These are phyloP conservation scores for Malurus splendens DNA, from an alignment of 2,797 vertebrate species.

Conservation along the genomic window DNA sequence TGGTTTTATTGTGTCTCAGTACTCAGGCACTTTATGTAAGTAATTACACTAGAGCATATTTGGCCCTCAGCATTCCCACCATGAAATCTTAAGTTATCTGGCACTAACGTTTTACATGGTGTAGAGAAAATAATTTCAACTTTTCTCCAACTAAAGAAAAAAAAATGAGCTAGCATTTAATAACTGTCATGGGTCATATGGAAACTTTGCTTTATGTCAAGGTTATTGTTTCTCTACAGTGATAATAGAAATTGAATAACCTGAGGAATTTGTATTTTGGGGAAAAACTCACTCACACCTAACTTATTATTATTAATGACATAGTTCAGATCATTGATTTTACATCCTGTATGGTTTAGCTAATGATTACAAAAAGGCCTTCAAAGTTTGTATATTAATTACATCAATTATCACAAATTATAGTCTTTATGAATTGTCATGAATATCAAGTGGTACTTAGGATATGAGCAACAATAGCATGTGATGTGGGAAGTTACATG, in stretches of 20 bases:
- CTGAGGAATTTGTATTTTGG: neutral
- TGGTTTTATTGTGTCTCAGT: neutral
- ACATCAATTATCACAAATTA: slow-evolving; percentile 39
- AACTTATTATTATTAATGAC: slow-evolving; percentile 51
- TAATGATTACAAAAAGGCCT: slow-evolving; percentile 55
- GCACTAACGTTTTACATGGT: neutral
- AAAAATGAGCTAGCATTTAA: neutral
- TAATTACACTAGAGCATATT: neutral
- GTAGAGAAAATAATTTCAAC: neutral
- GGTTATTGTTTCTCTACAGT: neutral
- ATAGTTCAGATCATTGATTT: slow-evolving; percentile 61
- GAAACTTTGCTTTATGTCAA: neutral
- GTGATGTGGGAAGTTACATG: neutral
- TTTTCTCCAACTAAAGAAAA: neutral
- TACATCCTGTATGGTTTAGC: slow-evolving; percentile 15
- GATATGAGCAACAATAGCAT: slow-evolving; percentile 16
- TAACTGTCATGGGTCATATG: neutral
- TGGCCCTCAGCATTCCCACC: neutral
- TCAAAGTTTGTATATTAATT: slow-evolving; percentile 33
- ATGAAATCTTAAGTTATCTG: neutral
- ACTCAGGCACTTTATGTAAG: neutral
- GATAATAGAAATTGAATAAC: neutral
- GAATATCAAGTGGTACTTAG: slow-evolving; percentile 10
- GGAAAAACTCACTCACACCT: slow-evolving; percentile 4
- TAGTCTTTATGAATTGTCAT: slow-evolving; percentile 30